These are phyloP conservation scores for Capromys pilorides DNA, from an alignment of 2,797 vertebrate species.

Conservation along the genomic window DNA sequence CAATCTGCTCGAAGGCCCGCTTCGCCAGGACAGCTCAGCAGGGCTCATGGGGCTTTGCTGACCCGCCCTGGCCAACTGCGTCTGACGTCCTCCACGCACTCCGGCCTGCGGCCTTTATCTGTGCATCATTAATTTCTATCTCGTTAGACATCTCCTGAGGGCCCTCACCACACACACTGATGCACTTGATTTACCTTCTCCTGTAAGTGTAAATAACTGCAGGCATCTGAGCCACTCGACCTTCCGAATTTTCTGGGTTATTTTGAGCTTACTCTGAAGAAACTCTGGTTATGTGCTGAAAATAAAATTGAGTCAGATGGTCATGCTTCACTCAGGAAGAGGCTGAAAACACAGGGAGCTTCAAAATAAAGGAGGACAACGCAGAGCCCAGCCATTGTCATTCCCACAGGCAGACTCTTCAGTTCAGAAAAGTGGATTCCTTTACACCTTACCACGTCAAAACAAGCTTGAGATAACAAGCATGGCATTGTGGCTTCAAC, in stretches of 20 bases:
- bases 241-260: constrained; percentile 72
- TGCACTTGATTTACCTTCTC: constrained; percentile 58
- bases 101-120: background rate
- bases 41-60: background rate
- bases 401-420: constrained; percentile 55
- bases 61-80: background rate
- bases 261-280: constrained; percentile 70
- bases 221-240: constrained; percentile 21
- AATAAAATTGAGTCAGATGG: constrained; percentile 64
- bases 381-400: constrained; percentile 44
- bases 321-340: constrained; percentile 73
- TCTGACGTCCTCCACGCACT: background rate
- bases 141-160: constrained; percentile 52
- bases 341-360: constrained; percentile 43
- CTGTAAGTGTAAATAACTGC: constrained; percentile 65
- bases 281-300: constrained; percentile 53
- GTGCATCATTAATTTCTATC: constrained; percentile 23
- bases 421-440: constrained; percentile 63
- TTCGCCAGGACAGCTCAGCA: constrained; percentile 40
- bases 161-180: background rate
- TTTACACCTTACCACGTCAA: constrained; percentile 63
- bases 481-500: constrained; percentile 32
- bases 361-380: constrained; percentile 46
- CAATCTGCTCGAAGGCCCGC: constrained; percentile 71
- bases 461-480: constrained; percentile 73